A percentile compares a stretch with the other conserved stretches of the same genome.
Evolutionary conservation across 2,797 vertebrate species (phyloP).

Genomic region (Gorsachius magnificus): DNA sequence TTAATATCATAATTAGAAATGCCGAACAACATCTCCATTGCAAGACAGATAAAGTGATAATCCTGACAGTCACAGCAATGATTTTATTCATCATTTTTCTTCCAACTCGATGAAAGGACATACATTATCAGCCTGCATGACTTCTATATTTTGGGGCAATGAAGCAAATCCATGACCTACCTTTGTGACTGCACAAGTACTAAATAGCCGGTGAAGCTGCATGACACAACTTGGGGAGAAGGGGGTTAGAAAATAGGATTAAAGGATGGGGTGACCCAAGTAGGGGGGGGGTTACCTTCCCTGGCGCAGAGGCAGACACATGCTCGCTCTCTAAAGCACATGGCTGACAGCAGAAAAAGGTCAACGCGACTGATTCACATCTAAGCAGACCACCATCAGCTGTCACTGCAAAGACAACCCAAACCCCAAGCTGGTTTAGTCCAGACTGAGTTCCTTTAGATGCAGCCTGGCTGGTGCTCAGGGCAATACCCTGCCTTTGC

Average conservation of each 20-base stretch:
- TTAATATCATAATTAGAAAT: conserved; percentile 66
- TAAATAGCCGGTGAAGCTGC: not conserved
- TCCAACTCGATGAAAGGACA: not conserved
- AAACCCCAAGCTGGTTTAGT: not conserved
- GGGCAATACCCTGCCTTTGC: not conserved
- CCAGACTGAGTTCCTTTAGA: not conserved
- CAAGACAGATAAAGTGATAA: not conserved
- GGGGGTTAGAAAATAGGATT: not conserved
- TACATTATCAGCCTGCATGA: not conserved
- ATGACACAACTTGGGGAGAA: not conserved
- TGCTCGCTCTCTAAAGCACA: not conserved
- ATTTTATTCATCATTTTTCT: not conserved
- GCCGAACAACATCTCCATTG: conserved; percentile 17
- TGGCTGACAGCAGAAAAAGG: not conserved
- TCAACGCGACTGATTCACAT: not conserved
- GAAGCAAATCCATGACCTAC: not conserved
- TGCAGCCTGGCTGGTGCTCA: not conserved
- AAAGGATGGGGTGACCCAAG: not conserved
- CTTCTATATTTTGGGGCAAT: not conserved
- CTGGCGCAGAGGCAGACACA: not conserved
- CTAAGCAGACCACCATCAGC: not conserved
- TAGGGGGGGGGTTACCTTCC: not conserved
- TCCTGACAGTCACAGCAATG: not conserved
- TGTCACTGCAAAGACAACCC: not conserved
- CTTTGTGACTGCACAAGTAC: not conserved